phyloP scores from a whole-genome alignment of 2,888 invertebrate genomes.

The Lathronympha strigana region DNA sequence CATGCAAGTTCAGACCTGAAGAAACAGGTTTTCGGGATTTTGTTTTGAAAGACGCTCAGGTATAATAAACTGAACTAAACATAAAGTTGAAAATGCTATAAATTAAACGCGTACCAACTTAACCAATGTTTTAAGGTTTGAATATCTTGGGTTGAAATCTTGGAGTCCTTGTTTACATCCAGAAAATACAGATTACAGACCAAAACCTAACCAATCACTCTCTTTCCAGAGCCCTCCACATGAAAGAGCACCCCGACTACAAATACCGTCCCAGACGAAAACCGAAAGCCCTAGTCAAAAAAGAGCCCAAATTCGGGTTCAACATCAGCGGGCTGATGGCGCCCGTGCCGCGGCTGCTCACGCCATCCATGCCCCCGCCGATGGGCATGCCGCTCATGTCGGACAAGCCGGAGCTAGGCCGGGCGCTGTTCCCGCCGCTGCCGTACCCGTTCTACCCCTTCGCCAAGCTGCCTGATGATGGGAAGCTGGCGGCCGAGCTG shows the following conservation, averaged over 20 bases:
- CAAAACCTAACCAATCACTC: background rate
- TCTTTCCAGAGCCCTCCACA: constrained; percentile 92
- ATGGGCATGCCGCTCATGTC: constrained; percentile 75
- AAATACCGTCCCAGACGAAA: constrained; percentile 95
- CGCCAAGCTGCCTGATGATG: constrained; percentile 82
- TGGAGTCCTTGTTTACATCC: no score
- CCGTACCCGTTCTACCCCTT: constrained; percentile 89
- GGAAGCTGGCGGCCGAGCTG: constrained; percentile 87
- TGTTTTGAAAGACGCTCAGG: no score
- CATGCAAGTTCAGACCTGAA: no score
- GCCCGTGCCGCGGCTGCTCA: constrained; percentile 79
- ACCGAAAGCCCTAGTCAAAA: constrained; percentile 93
- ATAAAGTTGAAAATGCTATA: no score
- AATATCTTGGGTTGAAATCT: no score
- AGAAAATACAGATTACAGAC: no score
- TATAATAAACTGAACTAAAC: no score
- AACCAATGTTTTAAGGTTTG: no score
- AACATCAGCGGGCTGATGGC: constrained; percentile 87
- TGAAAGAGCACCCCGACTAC: constrained; percentile 97
- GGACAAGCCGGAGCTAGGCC: constrained; percentile 86
- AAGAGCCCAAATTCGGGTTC: constrained; percentile 90
- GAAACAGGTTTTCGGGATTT: no score
- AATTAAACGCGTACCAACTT: no score
- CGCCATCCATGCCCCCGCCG: constrained; percentile 74
- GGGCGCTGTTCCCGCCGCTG: constrained; percentile 88